Evolutionary conservation across 2,113 vertebrate genomes (phyloP).

Genomic region (Platycercus adscitus): DNA sequence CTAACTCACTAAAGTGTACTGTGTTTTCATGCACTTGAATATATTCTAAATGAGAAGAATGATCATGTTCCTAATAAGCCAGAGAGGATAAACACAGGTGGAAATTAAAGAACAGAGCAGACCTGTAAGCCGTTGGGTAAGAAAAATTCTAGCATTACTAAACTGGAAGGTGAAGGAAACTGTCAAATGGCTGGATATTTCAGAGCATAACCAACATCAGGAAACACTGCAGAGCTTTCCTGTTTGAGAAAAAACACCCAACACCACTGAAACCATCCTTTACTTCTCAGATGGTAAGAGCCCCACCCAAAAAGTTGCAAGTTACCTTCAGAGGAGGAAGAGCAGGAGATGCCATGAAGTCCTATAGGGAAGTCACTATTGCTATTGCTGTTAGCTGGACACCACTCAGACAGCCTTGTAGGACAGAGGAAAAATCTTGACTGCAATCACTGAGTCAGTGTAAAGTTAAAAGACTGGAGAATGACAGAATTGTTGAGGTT

Average conservation of each 20-base stretch:
- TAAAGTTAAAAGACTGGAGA: not conserved
- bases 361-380: not conserved
- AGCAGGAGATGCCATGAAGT: not conserved
- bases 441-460: not conserved
- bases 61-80: not conserved
- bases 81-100: not conserved
- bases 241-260: not conserved
- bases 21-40: not conserved
- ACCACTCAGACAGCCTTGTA: not conserved
- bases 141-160: not conserved
- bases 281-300: not conserved
- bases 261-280: not conserved
- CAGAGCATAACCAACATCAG: not conserved
- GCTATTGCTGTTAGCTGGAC: not conserved
- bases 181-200: not conserved
- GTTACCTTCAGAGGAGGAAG: not conserved
- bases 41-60: not conserved
- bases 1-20: not conserved
- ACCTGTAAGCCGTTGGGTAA: not conserved
- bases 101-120: not conserved
- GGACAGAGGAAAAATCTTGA: not conserved
- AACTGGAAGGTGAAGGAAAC: not conserved
- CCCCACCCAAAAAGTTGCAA: not conserved
- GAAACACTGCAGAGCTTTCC: not conserved
- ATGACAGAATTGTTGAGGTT: not conserved